These are phyloP conservation scores for Emydocephalus ijimae DNA, from an alignment of 2,113 vertebrate species.

Conservation along the genomic window DNA sequence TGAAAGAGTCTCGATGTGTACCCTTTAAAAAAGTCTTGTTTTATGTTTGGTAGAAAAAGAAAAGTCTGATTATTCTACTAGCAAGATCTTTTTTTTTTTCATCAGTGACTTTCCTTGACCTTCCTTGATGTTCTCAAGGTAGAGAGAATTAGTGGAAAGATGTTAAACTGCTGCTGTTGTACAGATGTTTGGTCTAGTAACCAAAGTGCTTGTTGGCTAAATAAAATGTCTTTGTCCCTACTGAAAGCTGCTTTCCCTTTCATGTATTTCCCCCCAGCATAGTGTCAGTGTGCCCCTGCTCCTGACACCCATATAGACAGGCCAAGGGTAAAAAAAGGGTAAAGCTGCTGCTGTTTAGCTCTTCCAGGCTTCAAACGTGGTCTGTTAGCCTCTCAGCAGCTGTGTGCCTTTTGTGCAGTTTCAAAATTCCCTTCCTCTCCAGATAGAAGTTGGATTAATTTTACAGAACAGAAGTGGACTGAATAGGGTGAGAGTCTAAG, in stretches of 20 bases:
- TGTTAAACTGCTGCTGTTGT: not conserved
- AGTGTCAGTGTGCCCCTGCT: conserved; percentile 30
- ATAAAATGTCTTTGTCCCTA: conserved; percentile 34
- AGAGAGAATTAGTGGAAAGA: not conserved
- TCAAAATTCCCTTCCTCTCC: not conserved
- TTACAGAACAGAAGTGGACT: conserved; percentile 74
- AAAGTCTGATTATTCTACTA: not conserved
- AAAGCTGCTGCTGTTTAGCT: conserved; percentile 34
- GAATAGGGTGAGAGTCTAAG: conserved; percentile 54
- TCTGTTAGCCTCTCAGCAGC: conserved; percentile 41
- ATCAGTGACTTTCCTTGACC: not conserved
- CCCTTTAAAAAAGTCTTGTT: not conserved
- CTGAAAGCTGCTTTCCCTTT: conserved; percentile 12
- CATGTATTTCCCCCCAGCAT: not conserved
- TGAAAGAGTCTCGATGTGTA: not conserved
- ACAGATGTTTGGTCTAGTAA: accelerated
- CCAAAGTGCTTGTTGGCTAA: not conserved
- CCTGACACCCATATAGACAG: conserved; percentile 12
- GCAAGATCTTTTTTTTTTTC: not conserved
- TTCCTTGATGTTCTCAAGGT: not conserved
- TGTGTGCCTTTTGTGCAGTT: conserved; percentile 35
- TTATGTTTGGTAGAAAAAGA: not conserved
- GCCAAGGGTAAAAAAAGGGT: conserved; percentile 47
- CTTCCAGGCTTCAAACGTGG: conserved; percentile 48
- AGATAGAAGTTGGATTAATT: conserved; percentile 48